phyloP scores from a whole-genome alignment of 2,113 vertebrate species.

The Gymnogyps californianus region DNA sequence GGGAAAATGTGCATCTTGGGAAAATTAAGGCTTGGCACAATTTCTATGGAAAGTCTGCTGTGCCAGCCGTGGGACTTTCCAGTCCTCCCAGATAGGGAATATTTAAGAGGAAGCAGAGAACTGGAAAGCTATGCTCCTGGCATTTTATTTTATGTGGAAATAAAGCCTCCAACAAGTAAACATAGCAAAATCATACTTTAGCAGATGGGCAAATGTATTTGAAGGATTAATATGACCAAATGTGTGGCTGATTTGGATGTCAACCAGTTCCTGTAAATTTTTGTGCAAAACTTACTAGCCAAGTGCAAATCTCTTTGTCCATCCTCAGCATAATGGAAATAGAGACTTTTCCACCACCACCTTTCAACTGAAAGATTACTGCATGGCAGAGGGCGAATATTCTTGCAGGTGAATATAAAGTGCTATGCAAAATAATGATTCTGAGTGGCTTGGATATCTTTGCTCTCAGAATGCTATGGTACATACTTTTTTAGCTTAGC shows the following conservation, averaged over 20 bases:
- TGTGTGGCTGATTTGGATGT: neutral
- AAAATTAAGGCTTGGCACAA: neutral
- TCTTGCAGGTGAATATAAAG: neutral
- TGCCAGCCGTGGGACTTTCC: neutral
- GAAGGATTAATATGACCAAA: neutral
- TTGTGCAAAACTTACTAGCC: neutral
- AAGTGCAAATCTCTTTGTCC: neutral
- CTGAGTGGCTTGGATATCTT: neutral
- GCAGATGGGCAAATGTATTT: neutral
- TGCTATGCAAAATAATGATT: neutral
- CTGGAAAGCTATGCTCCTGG: neutral
- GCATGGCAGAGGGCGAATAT: neutral
- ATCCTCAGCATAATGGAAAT: neutral
- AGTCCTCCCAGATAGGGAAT: neutral
- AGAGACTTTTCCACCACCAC: neutral
- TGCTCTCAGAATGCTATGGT: neutral
- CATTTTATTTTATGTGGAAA: neutral
- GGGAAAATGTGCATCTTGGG: neutral
- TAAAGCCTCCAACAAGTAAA: constrained; percentile 9
- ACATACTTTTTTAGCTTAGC: neutral
- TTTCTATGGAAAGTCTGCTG: neutral
- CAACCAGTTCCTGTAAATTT: neutral
- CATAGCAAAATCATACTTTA: neutral
- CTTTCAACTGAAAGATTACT: neutral
- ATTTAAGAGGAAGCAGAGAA: neutral